phyloP scores from a whole-genome alignment of 1,140 invertebrate genomes.

The Magallana ariakensis region DNA sequence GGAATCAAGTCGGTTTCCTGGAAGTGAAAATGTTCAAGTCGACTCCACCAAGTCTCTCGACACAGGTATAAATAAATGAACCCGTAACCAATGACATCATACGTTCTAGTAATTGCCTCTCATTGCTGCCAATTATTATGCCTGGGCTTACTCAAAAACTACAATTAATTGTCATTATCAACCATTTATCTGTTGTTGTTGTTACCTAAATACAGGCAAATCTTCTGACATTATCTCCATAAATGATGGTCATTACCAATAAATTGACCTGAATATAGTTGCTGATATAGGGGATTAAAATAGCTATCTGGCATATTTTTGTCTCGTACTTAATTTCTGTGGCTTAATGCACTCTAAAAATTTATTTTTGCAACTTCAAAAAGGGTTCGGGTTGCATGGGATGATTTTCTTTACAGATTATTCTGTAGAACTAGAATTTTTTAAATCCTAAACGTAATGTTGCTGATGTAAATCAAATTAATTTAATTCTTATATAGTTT shows the following conservation, averaged over 20 bases:
- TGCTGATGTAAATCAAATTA: too few species aligned
- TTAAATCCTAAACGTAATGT: too few species aligned
- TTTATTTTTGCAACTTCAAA: too few species aligned
- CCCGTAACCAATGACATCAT: background rate
- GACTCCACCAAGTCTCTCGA: conserved; percentile 62
- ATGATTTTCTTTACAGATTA: too few species aligned
- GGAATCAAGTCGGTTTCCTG: conserved; percentile 39
- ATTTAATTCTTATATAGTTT: too few species aligned
- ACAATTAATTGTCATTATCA: conserved; percentile 16
- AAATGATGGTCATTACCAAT: background rate
- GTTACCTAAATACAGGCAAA: background rate
- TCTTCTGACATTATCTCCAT: background rate
- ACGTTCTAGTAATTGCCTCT: conserved; percentile 41
- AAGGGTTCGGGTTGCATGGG: too few species aligned
- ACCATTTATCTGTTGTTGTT: conserved; percentile 11
- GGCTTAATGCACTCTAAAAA: background rate
- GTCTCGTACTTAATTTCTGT: background rate
- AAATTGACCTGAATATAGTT: background rate
- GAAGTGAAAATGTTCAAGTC: conserved; percentile 49
- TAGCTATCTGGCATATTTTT: background rate
- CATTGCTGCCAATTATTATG: background rate
- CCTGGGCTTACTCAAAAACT: background rate
- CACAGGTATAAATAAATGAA: conserved; percentile 63
- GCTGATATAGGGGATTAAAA: background rate
- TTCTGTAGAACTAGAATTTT: too few species aligned